Evolutionary conservation across 2,113 vertebrate species (phyloP).

Genomic region (Tonatia bakeri): DNA sequence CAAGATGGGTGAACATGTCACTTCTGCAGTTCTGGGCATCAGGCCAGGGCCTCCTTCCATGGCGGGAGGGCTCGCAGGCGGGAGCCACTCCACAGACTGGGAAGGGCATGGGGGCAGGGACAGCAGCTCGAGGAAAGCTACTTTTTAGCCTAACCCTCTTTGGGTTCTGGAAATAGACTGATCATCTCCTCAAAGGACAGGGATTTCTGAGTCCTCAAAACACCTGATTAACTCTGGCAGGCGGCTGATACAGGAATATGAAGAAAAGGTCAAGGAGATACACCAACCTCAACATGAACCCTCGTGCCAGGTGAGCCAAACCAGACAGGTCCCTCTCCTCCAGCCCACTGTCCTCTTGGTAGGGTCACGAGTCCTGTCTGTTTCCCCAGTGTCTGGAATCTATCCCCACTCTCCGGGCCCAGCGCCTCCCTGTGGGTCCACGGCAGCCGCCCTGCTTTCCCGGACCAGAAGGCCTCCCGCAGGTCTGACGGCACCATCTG

Average conservation of each 20-base stretch:
- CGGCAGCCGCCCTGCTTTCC: neutral
- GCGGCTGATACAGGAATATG: neutral
- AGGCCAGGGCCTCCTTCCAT: neutral
- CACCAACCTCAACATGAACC: neutral
- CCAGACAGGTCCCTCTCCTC: fast-evolving
- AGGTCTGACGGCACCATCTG: neutral
- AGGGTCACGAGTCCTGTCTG: neutral
- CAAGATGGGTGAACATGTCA: neutral
- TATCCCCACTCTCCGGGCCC: fast-evolving
- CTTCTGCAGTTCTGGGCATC: slow-evolving; percentile 77
- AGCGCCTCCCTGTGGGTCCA: fast-evolving
- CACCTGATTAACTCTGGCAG: slow-evolving; percentile 15
- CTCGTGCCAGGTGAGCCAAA: neutral
- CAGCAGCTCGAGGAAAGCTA: neutral
- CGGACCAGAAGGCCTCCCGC: neutral
- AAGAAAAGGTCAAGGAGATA: slow-evolving; percentile 62
- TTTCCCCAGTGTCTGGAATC: fast-evolving
- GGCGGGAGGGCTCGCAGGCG: neutral
- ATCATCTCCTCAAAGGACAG: slow-evolving; percentile 44
- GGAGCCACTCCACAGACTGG: neutral
- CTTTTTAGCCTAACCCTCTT: slow-evolving; percentile 68
- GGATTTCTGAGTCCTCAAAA: neutral
- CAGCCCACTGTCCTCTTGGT: fast-evolving
- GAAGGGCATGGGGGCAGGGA: neutral
- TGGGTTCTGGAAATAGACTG: slow-evolving; percentile 70